Percentiles rank a stretch among this genome's conserved stretches.
phyloP scores from a whole-genome alignment of 2,888 invertebrate genomes.

The Hypomecis punctinalis region DNA sequence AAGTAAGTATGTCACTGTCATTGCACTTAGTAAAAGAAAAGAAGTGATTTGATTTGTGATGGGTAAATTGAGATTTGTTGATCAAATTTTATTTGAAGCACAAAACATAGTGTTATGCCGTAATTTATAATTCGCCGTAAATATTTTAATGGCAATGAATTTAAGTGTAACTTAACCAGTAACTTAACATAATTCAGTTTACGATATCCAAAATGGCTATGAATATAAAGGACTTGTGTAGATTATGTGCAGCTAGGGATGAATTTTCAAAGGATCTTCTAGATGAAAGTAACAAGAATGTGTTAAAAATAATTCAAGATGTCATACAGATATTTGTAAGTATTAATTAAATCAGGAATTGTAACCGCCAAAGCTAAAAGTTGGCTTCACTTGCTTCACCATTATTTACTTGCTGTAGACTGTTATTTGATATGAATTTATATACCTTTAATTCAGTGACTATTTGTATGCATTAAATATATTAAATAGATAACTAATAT shows the following conservation, averaged over 20 bases:
- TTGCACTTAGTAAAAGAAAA: too few species aligned
- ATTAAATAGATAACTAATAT: too few species aligned
- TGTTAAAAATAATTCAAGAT: conserved; percentile 71
- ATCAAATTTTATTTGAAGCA: too few species aligned
- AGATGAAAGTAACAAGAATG: conserved; percentile 68
- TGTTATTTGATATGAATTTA: too few species aligned
- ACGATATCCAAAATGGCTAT: conserved; percentile 47
- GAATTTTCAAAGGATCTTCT: conserved; percentile 74
- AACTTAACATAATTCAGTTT: not conserved
- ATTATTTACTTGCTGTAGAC: too few species aligned
- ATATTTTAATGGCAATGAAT: conserved; percentile 6
- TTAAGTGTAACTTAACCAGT: not conserved
- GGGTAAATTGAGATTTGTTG: not conserved
- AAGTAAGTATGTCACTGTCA: too few species aligned
- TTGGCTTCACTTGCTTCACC: too few species aligned
- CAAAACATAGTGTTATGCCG: too few species aligned
- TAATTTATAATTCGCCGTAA: not conserved
- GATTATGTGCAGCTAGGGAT: conserved; percentile 75
- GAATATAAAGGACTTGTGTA: conserved; percentile 68
- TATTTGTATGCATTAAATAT: too few species aligned
- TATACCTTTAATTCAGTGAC: too few species aligned
- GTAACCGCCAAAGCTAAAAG: not conserved
- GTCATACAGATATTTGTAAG: conserved; percentile 72
- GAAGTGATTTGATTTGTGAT: not conserved
- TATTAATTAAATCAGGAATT: conserved; percentile 27